phyloP scores from a whole-genome alignment of 2,797 vertebrate genomes.

The Etheostoma perlongum region DNA sequence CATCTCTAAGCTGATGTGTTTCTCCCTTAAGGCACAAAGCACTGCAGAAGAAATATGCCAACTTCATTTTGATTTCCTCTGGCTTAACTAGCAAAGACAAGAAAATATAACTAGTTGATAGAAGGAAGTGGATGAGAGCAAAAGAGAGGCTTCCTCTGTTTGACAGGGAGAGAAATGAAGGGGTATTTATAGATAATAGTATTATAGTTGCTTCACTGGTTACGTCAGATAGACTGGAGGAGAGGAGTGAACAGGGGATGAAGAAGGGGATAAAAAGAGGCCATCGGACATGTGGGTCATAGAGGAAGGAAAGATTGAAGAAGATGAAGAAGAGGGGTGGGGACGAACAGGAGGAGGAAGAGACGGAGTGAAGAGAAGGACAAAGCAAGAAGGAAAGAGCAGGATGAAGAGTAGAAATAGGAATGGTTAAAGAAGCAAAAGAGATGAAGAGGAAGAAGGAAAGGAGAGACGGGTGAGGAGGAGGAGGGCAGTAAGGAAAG shows the following conservation, averaged over 20 bases:
- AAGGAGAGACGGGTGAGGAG: background rate
- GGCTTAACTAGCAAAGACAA: background rate
- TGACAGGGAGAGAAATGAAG: slow-evolving; percentile 43
- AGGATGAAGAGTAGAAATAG: background rate
- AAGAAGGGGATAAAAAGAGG: background rate
- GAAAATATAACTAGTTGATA: background rate
- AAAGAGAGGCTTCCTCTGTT: slow-evolving; percentile 39
- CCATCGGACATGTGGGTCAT: background rate
- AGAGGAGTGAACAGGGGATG: slow-evolving; percentile 23
- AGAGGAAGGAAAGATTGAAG: background rate
- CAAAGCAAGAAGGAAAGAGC: no score
- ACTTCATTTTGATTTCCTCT: background rate
- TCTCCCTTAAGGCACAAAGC: no score
- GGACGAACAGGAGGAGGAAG: background rate
- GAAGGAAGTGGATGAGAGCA: background rate
- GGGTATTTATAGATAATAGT: slow-evolving; percentile 70
- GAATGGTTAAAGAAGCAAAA: background rate
- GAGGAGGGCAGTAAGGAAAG: background rate
- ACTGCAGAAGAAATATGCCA: background rate
- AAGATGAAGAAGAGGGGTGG: background rate
- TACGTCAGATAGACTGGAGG: slow-evolving; percentile 42
- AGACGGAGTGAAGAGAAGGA: background rate
- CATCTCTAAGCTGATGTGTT: no score
- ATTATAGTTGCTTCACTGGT: slow-evolving; percentile 63
- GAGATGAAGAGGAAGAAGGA: background rate